Conservation (phyloP, 2,113 vertebrate genomes). For the Rhineura floridana region DNA sequence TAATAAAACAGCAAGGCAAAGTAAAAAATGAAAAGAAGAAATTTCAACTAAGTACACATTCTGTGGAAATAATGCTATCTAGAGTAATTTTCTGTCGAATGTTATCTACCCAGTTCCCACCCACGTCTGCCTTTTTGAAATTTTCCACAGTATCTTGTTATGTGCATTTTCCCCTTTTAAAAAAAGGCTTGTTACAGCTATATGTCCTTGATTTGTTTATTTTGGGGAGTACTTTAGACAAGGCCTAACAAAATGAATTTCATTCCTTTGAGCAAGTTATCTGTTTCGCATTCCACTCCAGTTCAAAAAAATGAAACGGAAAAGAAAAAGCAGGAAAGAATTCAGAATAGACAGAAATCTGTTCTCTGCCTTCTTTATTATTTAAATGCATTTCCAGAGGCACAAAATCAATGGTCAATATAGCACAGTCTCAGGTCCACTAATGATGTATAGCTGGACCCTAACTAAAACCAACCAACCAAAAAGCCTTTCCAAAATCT, state of each 20-base stretch:
- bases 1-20: neutral
- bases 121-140: conserved; percentile 21
- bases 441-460: neutral
- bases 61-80: conserved; percentile 23
- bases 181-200: neutral
- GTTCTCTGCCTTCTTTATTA: neutral
- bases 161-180: neutral
- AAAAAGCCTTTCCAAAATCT: neutral
- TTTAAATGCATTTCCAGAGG: neutral
- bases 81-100: conserved; percentile 10
- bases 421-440: neutral
- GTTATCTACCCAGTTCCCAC: conserved; percentile 16
- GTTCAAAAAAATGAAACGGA: neutral
- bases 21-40: neutral
- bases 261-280: neutral
- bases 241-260: neutral
- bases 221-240: neutral
- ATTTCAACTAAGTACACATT: conserved; percentile 11
- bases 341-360: neutral
- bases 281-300: neutral
- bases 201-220: conserved; percentile 6
- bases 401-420: neutral
- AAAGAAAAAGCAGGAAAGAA: neutral
- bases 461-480: neutral
- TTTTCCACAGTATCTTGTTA: neutral